Evolutionary conservation across 2,888 invertebrate genomes (phyloP), one percentile per base, ranked within the genome.

Genomic region (Drosophila infuscata): DNA sequence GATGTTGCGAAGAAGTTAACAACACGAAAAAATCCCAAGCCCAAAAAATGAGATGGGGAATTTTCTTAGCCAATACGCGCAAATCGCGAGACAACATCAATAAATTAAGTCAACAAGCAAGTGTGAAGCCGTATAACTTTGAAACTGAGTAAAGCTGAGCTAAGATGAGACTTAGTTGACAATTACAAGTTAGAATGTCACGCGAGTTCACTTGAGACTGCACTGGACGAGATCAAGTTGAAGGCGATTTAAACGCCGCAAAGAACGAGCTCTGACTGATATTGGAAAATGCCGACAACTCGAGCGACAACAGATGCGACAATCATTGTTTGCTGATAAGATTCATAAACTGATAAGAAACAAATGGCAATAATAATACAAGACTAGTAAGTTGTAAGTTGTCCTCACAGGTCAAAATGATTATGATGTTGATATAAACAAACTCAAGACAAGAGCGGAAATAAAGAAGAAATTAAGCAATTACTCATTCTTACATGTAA

Each of bases 201-300:
- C 62, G 59, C 64, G 56, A 80, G 58, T 51, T 63, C 58, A 54
- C 53, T 54, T 49, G 48, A 57, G 54, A 57, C 57, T 75, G 48
- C 17, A 54, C 54, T 35, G 46, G 25, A 25, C 46, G 76, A 80
- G 81, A 77, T 72, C 79, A 78, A 78, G 79, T 74, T 74, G 70
- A 43, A 63, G 70, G 67, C 82, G 69, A 51, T 56, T 61, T 17
- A 30, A 43, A 54, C 60, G 62, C 61, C 65, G 11, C 58, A 25
- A 82, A 68, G 48, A 43, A 54, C 63, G 20, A 56, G 35, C 63
- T 33, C 25, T 52, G 65, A 79, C 79, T 79, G 74, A 62, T 35
- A 76, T 70, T 63, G 49, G 43, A 38, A 48, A 49, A 46, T 36
- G 35, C 9, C 53, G 51, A 15, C 46, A 41, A 52, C 38, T 17